A percentile compares a stretch with the other conserved stretches of the same genome.
These are phyloP conservation scores for Castor canadensis DNA, from an alignment of 2,113 vertebrate species.

Conservation along the genomic window DNA sequence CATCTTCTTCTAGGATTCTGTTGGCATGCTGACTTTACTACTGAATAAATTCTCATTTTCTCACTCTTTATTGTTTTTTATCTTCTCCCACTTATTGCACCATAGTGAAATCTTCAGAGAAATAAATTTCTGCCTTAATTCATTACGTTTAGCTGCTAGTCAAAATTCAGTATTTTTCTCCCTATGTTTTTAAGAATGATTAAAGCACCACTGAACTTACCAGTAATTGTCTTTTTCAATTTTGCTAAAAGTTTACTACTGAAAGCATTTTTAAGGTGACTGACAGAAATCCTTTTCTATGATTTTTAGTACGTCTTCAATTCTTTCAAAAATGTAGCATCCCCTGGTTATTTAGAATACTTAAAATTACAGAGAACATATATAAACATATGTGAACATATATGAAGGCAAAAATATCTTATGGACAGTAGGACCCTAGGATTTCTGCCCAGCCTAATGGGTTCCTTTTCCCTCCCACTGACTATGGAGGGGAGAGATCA, in stretches of 20 bases:
- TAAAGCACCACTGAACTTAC: neutral
- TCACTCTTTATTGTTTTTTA: neutral
- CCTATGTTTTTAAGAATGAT: neutral
- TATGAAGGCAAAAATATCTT: constrained; percentile 53
- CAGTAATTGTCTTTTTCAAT: neutral
- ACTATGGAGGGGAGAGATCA: neutral
- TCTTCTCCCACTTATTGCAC: neutral
- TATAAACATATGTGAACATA: too few species aligned
- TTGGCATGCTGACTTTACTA: neutral
- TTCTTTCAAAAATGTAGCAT: constrained; percentile 67
- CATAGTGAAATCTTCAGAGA: neutral
- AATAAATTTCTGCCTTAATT: neutral
- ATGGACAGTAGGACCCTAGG: constrained; percentile 57
- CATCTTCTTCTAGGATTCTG: neutral
- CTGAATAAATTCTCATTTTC: neutral
- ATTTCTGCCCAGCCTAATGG: constrained; percentile 58
- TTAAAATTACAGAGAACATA: constrained; percentile 8
- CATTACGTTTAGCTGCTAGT: neutral
- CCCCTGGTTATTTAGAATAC: constrained; percentile 43
- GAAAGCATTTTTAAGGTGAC: constrained; percentile 66
- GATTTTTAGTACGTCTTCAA: constrained; percentile 49
- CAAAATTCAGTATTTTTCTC: neutral
- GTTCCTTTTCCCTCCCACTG: constrained; percentile 55
- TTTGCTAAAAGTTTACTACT: neutral
- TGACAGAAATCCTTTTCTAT: constrained; percentile 71